These are phyloP conservation scores for Siniperca knerii DNA, from an alignment of 2,113 vertebrate genomes.

Conservation along the genomic window DNA sequence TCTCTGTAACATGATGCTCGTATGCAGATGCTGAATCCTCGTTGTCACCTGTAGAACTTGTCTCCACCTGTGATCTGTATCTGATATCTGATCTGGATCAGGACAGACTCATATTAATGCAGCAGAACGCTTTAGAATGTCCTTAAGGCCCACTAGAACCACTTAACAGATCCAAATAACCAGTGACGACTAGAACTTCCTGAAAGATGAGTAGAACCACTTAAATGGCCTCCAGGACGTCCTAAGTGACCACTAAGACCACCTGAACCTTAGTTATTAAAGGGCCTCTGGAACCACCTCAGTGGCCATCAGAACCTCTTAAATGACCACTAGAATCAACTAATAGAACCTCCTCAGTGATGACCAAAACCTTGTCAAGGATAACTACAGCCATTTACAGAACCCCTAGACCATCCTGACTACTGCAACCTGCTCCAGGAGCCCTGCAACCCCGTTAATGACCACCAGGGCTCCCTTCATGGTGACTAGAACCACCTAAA, in stretches of 20 bases:
- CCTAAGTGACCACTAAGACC: background rate
- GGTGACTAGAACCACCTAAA: background rate
- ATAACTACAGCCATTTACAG: background rate
- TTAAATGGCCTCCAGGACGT: background rate
- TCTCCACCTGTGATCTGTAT: background rate
- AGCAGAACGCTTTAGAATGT: background rate
- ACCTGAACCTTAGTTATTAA: background rate
- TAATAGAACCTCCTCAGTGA: too few species aligned
- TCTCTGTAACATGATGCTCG: too few species aligned
- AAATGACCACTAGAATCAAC: background rate
- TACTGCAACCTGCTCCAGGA: too few species aligned
- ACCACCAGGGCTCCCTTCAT: background rate
- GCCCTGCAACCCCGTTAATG: background rate
- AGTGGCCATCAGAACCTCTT: background rate
- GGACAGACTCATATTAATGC: background rate
- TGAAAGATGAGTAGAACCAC: background rate
- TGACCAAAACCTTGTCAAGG: background rate
- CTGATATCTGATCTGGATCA: background rate
- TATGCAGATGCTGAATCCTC: too few species aligned
- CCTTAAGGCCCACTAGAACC: background rate
- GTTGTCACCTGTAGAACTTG: background rate
- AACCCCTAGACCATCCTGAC: background rate
- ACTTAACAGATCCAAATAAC: too few species aligned
- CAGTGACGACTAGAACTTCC: too few species aligned
- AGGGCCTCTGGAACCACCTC: background rate